Base-by-base conservation (phyloP, 2,113 vertebrate species). In the Trematocara unimaculatum region DNA sequence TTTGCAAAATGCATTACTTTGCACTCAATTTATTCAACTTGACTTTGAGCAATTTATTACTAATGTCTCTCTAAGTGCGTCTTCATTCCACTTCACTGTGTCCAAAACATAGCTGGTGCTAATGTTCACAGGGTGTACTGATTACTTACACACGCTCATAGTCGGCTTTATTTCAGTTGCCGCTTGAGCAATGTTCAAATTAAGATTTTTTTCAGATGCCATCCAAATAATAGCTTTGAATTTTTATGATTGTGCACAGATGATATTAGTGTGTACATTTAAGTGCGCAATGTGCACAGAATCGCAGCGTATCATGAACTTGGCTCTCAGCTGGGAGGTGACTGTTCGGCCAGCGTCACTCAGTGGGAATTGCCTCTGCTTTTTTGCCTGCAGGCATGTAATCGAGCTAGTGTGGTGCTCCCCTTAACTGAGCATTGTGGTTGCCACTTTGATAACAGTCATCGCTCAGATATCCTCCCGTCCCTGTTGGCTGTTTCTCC, bases 61-160 rank as follows among this genome's bases (percentile, higher is more conserved):
- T 87, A 91, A 89, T 88, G 78, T 40, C 35, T 5, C 74, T 64
- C 15, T 92, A 88, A 92, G 87, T 86, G 70, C 87, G 4, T 79
- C 74, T 45, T 23, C 6, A 80, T 88, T 89, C 47, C 86, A 87
- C 87, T 40, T 38, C 62, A 82, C 42, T 4, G 58, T 29, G 79
- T 38, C 67, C 6, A 29, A 60, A 82, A 78, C 47, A 8, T 26
- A 12, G 67, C 47, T 29, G 42, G 47, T 9, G n/a, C 6, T 35
- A 33, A 12, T 20, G 67, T 53, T 88, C 74, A 18, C 64, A 49
- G 4, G 15, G 6, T 17, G 53, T 1, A 17, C 58, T 47, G 60
- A 74, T 79, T 56, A 40, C 51, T 79, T 74, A 7, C 29, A 31
- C 5, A 2, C 79, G 31, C 81, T 54, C 10, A 33, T 7, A 33